Evolutionary conservation across 2,113 vertebrate species (phyloP), one percentile per base, ranked within the genome.

Genomic region (Oplegnathus fasciatus): DNA sequence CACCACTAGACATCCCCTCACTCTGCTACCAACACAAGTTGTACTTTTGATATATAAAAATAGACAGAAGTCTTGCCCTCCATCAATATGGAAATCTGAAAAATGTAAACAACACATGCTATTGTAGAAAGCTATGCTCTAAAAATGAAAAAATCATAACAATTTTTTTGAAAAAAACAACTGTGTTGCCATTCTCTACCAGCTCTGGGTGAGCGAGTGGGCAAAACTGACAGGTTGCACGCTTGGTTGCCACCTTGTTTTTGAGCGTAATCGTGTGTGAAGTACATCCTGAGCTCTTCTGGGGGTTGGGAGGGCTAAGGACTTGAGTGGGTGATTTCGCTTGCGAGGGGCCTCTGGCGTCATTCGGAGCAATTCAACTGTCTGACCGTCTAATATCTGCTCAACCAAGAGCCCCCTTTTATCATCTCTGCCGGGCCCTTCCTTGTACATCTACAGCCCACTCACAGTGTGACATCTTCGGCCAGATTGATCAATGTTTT

Each of bases 211-310:
- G 87, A 89, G 71, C 15, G 75, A 87, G 84, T 82, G 86, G 75
- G 80, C 40, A 72, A 74, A 80, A 70, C 83, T 90, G 87, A 91
- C 91, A 89, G 89, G 72, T 86, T 91, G 86, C 80, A 94, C 37
- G 88, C 84, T 88, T 89, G 91, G 89, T 78, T 93, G 83, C 90
- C 82, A 83, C 87, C 85, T 83, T 91, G 89, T 87, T 92, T 94
- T 85, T 75, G 85, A 88, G 92, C 5, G 79, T 94, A 90, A 93
- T 91, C 74, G 64, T 88, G 88, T 93, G 93, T 94, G 93, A 94
- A 91, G 92, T 90, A 91, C 88, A 91, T 91, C 87, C 84, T 81
- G 75, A 87, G 79, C 84, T 85, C 84, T 64, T 88, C 61, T 77
- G 87, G 74, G 90, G 88, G 54, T 84, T 76, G 62, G 67, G 70